Percentiles rank a stretch among this genome's conserved stretches.
phyloP scores from a whole-genome alignment of 2,113 vertebrate species.

The Lepus europaeus region DNA sequence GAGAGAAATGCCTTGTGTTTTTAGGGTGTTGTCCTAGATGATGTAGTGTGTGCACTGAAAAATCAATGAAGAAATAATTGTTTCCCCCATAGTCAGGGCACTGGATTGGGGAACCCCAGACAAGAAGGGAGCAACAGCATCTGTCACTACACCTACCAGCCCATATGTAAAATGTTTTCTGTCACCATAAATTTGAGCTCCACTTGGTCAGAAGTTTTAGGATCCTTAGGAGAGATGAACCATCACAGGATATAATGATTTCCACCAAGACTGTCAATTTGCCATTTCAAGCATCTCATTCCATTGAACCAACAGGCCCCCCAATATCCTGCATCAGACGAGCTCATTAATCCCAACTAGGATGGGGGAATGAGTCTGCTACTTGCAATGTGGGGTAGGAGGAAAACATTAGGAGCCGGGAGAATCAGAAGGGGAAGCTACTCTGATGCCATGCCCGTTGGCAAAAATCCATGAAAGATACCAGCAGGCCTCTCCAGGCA shows the following conservation, averaged over 20 bases:
- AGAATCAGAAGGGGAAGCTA: not conserved
- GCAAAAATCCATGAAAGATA: not conserved
- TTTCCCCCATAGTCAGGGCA: too few species aligned
- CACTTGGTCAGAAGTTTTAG: not conserved
- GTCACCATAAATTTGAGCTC: not conserved
- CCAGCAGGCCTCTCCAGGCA: not conserved
- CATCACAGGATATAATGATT: not conserved
- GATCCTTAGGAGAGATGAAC: too few species aligned
- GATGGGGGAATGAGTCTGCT: not conserved
- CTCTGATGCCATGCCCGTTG: not conserved
- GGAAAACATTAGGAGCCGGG: too few species aligned
- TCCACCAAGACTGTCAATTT: not conserved
- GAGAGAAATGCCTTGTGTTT: not conserved
- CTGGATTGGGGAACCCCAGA: not conserved
- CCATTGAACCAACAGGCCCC: not conserved
- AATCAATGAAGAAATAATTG: not conserved
- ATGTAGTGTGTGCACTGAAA: not conserved
- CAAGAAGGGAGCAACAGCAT: not conserved
- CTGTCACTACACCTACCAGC: not conserved
- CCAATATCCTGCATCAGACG: too few species aligned
- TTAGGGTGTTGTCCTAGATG: not conserved
- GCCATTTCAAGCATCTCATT: not conserved
- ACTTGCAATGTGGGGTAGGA: not conserved
- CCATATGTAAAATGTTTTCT: not conserved
- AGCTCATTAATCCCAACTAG: not conserved